Conservation (phyloP, 2,113 vertebrate genomes). For the Lanius ludovicianus region DNA sequence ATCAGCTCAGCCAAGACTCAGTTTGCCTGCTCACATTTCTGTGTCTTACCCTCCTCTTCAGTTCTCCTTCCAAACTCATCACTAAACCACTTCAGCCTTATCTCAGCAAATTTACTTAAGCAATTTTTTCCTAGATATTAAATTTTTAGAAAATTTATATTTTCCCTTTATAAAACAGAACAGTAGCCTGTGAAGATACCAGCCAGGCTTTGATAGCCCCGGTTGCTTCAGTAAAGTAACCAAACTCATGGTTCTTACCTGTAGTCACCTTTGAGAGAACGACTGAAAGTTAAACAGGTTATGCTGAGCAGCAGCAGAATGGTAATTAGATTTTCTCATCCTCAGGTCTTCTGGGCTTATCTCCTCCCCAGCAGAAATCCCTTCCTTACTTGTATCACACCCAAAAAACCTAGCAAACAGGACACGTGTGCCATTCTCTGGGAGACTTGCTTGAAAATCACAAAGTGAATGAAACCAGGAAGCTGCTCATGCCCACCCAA, state of each 20-base stretch:
- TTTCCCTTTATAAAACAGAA: neutral
- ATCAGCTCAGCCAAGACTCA: neutral
- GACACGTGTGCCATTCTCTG: rapidly evolving
- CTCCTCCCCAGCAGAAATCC: neutral
- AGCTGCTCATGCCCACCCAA: neutral
- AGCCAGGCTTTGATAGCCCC: neutral
- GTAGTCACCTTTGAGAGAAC: neutral
- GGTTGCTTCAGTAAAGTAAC: neutral
- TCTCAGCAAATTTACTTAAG: neutral
- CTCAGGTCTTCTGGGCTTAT: neutral
- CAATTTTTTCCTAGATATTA: neutral
- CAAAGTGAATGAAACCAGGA: neutral
- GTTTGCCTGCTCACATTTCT: neutral
- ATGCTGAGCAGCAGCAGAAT: neutral
- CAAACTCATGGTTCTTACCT: neutral
- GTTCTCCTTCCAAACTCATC: neutral
- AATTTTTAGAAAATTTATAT: neutral
- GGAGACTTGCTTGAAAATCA: neutral
- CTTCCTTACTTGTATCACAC: neutral
- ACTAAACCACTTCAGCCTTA: neutral
- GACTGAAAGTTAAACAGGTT: neutral
- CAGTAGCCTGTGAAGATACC: neutral
- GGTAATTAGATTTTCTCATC: neutral
- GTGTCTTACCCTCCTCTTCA: neutral
- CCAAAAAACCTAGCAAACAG: neutral